phyloP scores from a whole-genome alignment of 1,140 invertebrate genomes.

The Ooceraea biroi region DNA sequence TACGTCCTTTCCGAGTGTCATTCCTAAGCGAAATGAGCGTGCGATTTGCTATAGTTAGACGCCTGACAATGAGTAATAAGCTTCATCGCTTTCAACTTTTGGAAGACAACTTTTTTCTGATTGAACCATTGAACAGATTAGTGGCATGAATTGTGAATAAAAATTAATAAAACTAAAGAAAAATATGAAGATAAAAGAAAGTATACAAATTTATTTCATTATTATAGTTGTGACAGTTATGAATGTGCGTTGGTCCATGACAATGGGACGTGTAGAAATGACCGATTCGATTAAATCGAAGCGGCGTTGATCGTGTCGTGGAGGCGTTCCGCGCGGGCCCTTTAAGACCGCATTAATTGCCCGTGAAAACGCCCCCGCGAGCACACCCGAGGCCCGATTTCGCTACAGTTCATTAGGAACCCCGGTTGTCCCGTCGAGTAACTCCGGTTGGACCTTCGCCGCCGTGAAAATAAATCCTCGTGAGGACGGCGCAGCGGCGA shows the following conservation, averaged over 20 bases:
- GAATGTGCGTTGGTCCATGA: slow-evolving; percentile 25
- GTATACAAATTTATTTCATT: too few relatives aligned
- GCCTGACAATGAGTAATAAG: background rate
- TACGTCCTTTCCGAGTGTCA: background rate
- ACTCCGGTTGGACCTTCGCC: slow-evolving; percentile 68
- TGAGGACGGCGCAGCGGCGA: slow-evolving; percentile 14
- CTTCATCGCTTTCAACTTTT: background rate
- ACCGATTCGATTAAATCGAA: slow-evolving; percentile 66
- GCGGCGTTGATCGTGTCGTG: slow-evolving; percentile 33
- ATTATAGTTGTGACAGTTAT: background rate
- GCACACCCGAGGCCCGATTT: slow-evolving; percentile 65
- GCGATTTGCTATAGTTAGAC: background rate
- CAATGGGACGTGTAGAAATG: slow-evolving; percentile 58
- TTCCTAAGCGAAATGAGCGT: background rate
- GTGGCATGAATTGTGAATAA: background rate
- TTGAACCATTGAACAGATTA: background rate
- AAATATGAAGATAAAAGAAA: too few relatives aligned
- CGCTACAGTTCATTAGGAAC: slow-evolving; percentile 75
- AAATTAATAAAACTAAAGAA: too few relatives aligned
- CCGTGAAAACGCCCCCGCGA: slow-evolving; percentile 75
- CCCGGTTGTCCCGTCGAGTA: slow-evolving; percentile 35
- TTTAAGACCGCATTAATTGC: slow-evolving; percentile 77
- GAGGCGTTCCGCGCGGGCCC: slow-evolving; percentile 64
- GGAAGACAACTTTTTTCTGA: too few relatives aligned
- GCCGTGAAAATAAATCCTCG: slow-evolving; percentile 72